Conservation (phyloP, 2,113 vertebrate species). For the Protobothrops flavoviridis region DNA sequence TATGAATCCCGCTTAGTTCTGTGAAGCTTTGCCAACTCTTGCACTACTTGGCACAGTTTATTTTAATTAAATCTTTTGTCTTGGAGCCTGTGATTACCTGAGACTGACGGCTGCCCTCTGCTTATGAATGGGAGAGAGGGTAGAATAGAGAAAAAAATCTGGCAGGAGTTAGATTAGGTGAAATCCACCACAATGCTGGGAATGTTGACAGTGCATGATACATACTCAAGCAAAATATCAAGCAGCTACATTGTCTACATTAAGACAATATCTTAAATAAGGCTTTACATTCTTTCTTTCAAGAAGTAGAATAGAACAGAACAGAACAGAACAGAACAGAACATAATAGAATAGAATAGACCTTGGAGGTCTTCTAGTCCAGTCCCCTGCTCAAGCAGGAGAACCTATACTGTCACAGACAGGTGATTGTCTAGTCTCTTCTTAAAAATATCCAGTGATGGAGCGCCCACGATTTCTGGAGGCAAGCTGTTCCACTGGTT, state of each 20-base stretch:
- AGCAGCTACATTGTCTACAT: not conserved
- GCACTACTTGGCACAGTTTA: not conserved
- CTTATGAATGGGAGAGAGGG: not conserved
- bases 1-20: not conserved
- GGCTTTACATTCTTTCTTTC: no score
- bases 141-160: not conserved
- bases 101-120: not conserved
- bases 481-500: no score
- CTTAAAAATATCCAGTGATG: no score
- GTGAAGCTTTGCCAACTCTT: not conserved
- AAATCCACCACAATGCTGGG: not conserved
- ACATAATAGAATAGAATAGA: no score
- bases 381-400: no score
- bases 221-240: not conserved
- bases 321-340: no score
- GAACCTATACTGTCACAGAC: no score
- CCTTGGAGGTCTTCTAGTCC: no score
- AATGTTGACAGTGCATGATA: not conserved
- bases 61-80: not conserved
- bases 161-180: not conserved
- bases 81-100: not conserved
- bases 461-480: no score
- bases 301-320: not conserved
- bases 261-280: not conserved
- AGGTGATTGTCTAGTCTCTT: no score